Percentiles rank a stretch among this genome's conserved stretches.
phyloP scores from a whole-genome alignment of 2,797 vertebrate species.

The Trematomus bernacchii region DNA sequence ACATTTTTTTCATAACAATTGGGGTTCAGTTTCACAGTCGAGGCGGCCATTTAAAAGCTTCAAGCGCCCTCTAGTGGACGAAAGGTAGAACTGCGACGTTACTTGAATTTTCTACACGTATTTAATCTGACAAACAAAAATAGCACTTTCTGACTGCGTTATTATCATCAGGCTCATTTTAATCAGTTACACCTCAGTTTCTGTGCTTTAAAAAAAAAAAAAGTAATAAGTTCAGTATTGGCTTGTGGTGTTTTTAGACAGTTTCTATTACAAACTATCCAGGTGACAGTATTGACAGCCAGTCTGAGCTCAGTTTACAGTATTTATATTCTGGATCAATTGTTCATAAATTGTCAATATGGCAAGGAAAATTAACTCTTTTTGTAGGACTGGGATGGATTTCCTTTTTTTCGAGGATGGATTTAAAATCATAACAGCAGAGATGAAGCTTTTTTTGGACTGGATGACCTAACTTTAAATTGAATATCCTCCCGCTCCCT shows the following conservation, averaged over 20 bases:
- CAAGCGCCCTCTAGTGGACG: constrained; percentile 78
- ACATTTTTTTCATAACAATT: not conserved
- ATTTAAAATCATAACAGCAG: constrained; percentile 37
- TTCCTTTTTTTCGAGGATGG: not conserved
- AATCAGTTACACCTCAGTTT: constrained; percentile 50
- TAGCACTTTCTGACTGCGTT: constrained; percentile 75
- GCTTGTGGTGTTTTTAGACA: constrained; percentile 35
- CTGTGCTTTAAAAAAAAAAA: constrained; percentile 46
- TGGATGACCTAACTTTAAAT: constrained; percentile 26
- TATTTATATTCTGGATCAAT: constrained; percentile 66
- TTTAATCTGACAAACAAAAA: constrained; percentile 66
- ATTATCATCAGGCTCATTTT: constrained; percentile 52
- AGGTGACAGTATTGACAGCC: constrained; percentile 76
- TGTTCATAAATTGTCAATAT: constrained; percentile 5
- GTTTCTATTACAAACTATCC: constrained; percentile 44
- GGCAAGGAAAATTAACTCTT: constrained; percentile 12
- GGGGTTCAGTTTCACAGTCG: constrained; percentile 13
- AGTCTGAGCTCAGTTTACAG: constrained; percentile 75
- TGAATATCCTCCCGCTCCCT: constrained; percentile 22
- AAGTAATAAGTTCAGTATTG: constrained; percentile 74
- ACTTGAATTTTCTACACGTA: constrained; percentile 83
- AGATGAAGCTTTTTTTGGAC: constrained; percentile 4
- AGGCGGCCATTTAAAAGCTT: constrained; percentile 50
- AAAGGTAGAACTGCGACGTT: constrained; percentile 72
- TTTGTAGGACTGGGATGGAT: not conserved